Evolutionary conservation across 2,797 vertebrate genomes (phyloP).

Genomic region (Neopelma chrysocephalum): DNA sequence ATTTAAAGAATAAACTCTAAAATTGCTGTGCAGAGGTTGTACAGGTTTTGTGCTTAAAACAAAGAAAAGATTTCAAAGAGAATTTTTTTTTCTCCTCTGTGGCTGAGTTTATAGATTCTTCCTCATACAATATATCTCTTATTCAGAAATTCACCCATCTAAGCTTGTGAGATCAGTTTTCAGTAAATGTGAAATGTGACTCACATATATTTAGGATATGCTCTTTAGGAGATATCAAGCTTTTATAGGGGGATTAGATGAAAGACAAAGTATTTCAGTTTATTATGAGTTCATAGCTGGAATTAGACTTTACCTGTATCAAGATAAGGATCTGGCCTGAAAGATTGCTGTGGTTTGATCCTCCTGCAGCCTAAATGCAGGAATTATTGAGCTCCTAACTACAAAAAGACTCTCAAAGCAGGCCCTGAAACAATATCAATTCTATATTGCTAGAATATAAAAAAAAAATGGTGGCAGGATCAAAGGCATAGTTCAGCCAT

Average conservation of each 20-base stretch:
- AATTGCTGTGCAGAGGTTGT: conserved; percentile 52
- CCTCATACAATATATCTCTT: not conserved
- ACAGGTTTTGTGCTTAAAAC: conserved; percentile 61
- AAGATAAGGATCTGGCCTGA: conserved; percentile 22
- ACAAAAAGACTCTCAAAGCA: conserved; percentile 53
- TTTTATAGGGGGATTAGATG: conserved; percentile 55
- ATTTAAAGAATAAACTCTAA: conserved; percentile 67
- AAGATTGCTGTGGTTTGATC: conserved; percentile 51
- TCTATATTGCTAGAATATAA: conserved; percentile 19
- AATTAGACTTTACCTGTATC: conserved; percentile 21
- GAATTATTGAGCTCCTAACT: conserved; percentile 56
- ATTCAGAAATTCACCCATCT: conserved; percentile 10
- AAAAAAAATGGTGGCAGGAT: conserved; percentile 13
- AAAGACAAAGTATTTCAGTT: conserved; percentile 25
- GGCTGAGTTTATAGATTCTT: conserved; percentile 27
- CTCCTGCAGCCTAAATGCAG: conserved; percentile 37
- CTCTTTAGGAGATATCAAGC: conserved; percentile 35
- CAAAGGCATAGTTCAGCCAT: conserved; percentile 31
- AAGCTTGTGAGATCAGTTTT: conserved; percentile 38
- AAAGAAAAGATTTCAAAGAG: conserved; percentile 63
- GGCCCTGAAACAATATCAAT: conserved; percentile 44
- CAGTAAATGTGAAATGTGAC: not conserved
- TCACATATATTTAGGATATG: conserved; percentile 30
- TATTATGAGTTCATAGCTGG: conserved; percentile 28
- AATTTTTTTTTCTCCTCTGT: conserved; percentile 3